Percentiles rank a stretch among this genome's conserved stretches.
Conservation (phyloP, 2,888 invertebrate species). For the Lasioglossum morio region DNA sequence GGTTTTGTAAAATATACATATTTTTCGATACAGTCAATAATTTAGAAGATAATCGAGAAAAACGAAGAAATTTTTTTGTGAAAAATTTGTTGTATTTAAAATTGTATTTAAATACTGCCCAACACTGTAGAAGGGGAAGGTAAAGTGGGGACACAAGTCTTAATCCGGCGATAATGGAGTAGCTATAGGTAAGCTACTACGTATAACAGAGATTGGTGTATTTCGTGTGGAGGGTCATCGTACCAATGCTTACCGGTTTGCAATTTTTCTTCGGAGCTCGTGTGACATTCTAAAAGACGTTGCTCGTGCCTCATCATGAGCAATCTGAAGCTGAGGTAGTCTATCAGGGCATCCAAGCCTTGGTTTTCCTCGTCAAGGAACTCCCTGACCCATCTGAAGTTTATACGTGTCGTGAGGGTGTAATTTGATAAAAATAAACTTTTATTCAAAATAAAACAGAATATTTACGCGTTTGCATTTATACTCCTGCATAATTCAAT, state of each 20-base stretch:
- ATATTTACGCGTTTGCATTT: background rate
- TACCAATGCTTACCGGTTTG: constrained; percentile 81
- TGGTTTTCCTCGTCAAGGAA: constrained; percentile 98
- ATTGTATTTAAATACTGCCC: too few species aligned
- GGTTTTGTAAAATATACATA: too few species aligned
- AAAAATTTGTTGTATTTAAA: too few species aligned
- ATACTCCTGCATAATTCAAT: background rate
- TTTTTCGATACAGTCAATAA: too few species aligned
- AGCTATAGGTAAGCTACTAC: too few species aligned
- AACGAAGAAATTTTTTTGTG: too few species aligned
- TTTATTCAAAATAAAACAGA: background rate
- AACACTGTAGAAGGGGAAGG: too few species aligned
- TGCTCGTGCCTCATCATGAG: constrained; percentile 98
- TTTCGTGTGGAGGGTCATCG: background rate
- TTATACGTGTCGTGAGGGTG: background rate
- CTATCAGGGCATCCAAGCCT: constrained; percentile 98
- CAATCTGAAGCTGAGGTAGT: constrained; percentile 97
- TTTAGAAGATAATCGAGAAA: too few species aligned
- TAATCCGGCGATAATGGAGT: too few species aligned
- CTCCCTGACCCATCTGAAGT: constrained; percentile 97
- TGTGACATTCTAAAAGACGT: constrained; percentile 90
- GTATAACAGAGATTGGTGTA: background rate
- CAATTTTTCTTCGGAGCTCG: constrained; percentile 91
- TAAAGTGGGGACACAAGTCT: too few species aligned
- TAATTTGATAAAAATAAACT: background rate